These are phyloP conservation scores for Andricus grossulariae DNA, from an alignment of 1,140 invertebrate species.

Conservation along the genomic window DNA sequence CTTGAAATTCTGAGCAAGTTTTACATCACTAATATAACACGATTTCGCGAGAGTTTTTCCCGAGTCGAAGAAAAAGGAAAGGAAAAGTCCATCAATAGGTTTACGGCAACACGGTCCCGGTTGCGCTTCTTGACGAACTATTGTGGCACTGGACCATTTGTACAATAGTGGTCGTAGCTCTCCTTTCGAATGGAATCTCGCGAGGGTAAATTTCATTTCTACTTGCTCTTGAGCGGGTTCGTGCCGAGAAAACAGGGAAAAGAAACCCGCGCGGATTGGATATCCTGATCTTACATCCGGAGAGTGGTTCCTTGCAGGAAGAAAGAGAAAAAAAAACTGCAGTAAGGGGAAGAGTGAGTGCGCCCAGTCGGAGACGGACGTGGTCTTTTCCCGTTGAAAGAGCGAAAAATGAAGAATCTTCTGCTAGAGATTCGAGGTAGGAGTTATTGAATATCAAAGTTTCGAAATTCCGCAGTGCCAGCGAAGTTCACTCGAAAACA, in stretches of 20 bases:
- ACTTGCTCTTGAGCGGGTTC: conserved; percentile 28
- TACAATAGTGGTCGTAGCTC: conserved; percentile 13
- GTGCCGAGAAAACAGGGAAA: conserved; percentile 44
- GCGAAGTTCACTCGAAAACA: conserved; percentile 67
- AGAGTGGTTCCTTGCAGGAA: neutral
- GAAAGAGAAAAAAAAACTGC: neutral
- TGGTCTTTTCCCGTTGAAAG: conserved; percentile 47
- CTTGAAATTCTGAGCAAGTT: conserved; percentile 27
- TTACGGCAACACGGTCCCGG: neutral
- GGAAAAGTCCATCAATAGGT: conserved; percentile 37
- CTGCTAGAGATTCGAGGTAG: conserved; percentile 41
- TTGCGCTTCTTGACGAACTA: conserved; percentile 45
- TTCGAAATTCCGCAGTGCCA: conserved; percentile 65
- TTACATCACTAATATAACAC: conserved; percentile 27
- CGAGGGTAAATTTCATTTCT: conserved; percentile 61
- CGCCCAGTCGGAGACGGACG: conserved; percentile 36
- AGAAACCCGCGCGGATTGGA: conserved; percentile 46
- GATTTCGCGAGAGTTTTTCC: neutral
- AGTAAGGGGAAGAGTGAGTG: conserved; percentile 47
- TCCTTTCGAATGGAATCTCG: conserved; percentile 52
- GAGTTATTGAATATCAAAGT: conserved; percentile 70
- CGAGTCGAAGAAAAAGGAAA: neutral
- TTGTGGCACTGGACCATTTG: conserved; percentile 39
- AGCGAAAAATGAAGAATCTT: conserved; percentile 53
- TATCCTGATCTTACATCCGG: conserved; percentile 34